Conservation (phyloP, 2,113 vertebrate species). For the Sitta europaea region DNA sequence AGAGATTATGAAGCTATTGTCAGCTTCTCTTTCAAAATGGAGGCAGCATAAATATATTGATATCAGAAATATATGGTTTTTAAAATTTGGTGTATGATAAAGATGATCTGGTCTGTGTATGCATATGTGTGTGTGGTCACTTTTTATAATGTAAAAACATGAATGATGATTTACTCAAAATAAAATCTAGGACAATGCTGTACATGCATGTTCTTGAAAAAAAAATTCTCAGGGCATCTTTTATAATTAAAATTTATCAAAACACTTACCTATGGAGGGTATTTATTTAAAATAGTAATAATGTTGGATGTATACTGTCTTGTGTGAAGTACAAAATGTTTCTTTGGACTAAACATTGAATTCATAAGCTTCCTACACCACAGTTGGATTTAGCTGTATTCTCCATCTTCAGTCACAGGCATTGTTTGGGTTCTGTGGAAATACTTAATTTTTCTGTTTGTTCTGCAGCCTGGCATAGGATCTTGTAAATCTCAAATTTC, state of each 20-base stretch:
- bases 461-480: neutral
- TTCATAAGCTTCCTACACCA: neutral
- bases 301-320: neutral
- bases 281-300: constrained; percentile 29
- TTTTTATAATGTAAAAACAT: constrained; percentile 78
- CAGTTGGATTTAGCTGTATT: neutral
- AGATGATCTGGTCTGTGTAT: constrained; percentile 74
- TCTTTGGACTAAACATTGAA: neutral
- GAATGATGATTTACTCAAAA: constrained; percentile 70
- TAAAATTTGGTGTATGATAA: constrained; percentile 73
- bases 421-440: neutral
- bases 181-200: constrained; percentile 74
- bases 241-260: constrained; percentile 48
- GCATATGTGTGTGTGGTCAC: constrained; percentile 71
- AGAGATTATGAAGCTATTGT: constrained; percentile 78
- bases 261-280: neutral
- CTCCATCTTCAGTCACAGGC: neutral
- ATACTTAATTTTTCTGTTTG: neutral
- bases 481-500: neutral
- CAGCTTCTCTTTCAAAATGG: constrained; percentile 77
- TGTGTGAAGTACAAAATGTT: neutral
- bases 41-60: constrained; percentile 71
- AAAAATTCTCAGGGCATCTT: constrained; percentile 64
- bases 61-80: constrained; percentile 70
- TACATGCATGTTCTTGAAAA: constrained; percentile 71